Evolutionary conservation across 2,888 invertebrate genomes (phyloP).

Genomic region (Trichacis sp.): DNA sequence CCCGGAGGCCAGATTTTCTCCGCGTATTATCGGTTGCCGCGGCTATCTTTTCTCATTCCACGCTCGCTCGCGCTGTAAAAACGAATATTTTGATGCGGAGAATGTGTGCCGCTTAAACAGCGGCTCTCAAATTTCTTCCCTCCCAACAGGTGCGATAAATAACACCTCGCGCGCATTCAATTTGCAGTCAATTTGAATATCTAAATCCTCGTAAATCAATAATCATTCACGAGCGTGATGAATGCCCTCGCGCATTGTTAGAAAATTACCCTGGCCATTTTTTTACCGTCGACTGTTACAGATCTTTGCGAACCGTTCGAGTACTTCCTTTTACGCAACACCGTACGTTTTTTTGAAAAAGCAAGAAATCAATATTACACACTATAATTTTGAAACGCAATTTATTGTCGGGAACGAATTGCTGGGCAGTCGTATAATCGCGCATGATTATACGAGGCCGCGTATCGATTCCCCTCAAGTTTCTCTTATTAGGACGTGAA

Average conservation of each 20-base stretch:
- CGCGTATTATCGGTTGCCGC: slow-evolving; percentile 29
- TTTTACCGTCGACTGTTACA: background rate
- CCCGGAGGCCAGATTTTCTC: slow-evolving; percentile 37
- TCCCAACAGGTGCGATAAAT: background rate
- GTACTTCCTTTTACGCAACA: background rate
- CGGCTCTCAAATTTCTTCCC: slow-evolving; percentile 2
- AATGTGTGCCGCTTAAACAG: slow-evolving; percentile 7
- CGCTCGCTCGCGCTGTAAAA: background rate
- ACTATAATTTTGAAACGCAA: background rate
- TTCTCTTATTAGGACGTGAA: slow-evolving; percentile 4
- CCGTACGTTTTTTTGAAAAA: background rate
- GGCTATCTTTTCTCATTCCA: slow-evolving; percentile 13
- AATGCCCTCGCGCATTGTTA: background rate
- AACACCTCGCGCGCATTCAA: background rate
- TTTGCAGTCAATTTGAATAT: slow-evolving; percentile 1
- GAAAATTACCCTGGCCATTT: background rate
- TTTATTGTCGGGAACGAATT: background rate
- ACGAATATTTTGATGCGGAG: background rate
- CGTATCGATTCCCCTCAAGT: background rate
- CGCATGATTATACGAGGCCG: background rate
- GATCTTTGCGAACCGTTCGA: too few relatives aligned
- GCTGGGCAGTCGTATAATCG: background rate
- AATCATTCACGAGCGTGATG: background rate
- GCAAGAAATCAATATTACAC: background rate
- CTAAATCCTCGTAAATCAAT: slow-evolving; percentile 3